These are phyloP conservation scores for Myotis myotis DNA, from an alignment of 2,797 vertebrate genomes.

Conservation along the genomic window DNA sequence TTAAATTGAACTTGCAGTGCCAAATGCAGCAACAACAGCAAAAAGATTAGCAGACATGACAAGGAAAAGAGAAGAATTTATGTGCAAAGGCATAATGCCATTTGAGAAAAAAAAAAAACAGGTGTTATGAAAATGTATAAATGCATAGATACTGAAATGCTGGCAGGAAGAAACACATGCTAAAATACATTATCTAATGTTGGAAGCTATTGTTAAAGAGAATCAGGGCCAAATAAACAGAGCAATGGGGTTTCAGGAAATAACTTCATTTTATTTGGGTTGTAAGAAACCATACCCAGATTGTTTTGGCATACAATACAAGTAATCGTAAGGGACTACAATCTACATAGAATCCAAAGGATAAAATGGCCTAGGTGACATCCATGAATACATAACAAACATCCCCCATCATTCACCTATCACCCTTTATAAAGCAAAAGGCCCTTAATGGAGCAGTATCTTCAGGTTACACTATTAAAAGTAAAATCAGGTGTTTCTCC, in stretches of 20 bases:
- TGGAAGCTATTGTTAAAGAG: slow-evolving; percentile 49
- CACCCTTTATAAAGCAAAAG: not conserved
- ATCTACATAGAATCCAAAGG: not conserved
- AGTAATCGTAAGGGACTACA: not conserved
- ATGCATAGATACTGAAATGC: slow-evolving; percentile 49
- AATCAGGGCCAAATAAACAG: slow-evolving; percentile 35
- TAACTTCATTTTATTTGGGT: slow-evolving; percentile 24
- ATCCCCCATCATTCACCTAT: not conserved
- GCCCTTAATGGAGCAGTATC: not conserved
- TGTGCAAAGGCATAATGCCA: slow-evolving; percentile 68
- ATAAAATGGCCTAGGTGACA: not conserved
- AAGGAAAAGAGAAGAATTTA: slow-evolving; percentile 76
- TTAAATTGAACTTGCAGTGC: slow-evolving; percentile 77
- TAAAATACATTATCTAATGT: slow-evolving; percentile 40
- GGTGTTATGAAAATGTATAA: slow-evolving; percentile 62
- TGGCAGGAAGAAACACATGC: not conserved
- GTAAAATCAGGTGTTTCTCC: not conserved
- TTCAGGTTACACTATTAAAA: not conserved
- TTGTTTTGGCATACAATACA: not conserved
- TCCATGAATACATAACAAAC: not conserved
- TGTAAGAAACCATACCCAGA: not conserved
- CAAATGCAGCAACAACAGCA: slow-evolving; percentile 56
- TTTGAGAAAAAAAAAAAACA: slow-evolving; percentile 60
- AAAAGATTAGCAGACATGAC: slow-evolving; percentile 78
- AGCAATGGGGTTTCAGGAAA: slow-evolving; percentile 22